These are phyloP conservation scores for Parambassis ranga DNA, from an alignment of 2,797 vertebrate species.

Conservation along the genomic window DNA sequence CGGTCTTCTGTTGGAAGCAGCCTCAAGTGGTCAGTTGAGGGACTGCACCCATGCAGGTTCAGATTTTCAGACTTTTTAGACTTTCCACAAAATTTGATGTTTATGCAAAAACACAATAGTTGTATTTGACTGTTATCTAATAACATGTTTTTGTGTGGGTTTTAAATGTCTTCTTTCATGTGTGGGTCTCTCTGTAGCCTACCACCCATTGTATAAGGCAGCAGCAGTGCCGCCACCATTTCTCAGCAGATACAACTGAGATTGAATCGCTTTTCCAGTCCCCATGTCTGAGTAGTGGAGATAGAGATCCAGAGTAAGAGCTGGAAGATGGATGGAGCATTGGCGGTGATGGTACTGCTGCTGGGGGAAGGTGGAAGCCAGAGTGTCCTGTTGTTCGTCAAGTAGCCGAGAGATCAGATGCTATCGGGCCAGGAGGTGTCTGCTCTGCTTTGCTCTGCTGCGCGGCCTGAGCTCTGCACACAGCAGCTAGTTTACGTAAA, in stretches of 20 bases:
- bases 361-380: conserved; percentile 58
- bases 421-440: conserved; percentile 77
- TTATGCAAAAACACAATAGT: neutral
- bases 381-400: conserved; percentile 77
- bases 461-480: conserved; percentile 33
- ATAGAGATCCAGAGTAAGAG: conserved; percentile 65
- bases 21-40: too few relatives aligned
- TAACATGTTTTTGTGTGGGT: neutral
- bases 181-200: conserved; percentile 4
- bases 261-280: conserved; percentile 67
- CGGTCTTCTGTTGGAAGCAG: too few relatives aligned
- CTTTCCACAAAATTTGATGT: neutral
- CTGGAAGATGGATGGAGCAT: conserved; percentile 70
- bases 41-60: too few relatives aligned
- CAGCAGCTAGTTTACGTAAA: conserved; percentile 74
- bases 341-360: conserved; percentile 50
- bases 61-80: neutral
- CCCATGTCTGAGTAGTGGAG: conserved; percentile 54
- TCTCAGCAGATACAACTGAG: conserved; percentile 62
- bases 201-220: conserved; percentile 11
- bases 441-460: conserved; percentile 45
- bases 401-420: conserved; percentile 76
- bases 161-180: neutral
- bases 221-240: conserved; percentile 52
- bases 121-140: neutral